phyloP scores from a whole-genome alignment of 2,888 invertebrate genomes.

The Spodoptera littoralis region DNA sequence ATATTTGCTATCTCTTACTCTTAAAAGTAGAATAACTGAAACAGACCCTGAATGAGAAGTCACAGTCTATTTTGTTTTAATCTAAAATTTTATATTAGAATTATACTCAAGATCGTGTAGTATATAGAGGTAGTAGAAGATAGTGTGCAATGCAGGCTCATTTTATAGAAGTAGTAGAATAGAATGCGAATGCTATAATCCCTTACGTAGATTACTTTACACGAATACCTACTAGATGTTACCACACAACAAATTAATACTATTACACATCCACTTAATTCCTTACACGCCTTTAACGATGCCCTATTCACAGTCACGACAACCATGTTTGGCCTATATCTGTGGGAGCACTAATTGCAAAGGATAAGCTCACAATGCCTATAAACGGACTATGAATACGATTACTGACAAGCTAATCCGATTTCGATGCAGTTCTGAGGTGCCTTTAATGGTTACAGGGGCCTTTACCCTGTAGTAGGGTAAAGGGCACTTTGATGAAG shows the following conservation, averaged over 20 bases:
- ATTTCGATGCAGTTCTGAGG: slow-evolving; percentile 14
- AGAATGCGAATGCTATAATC: slow-evolving; percentile 3
- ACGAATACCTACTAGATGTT: slow-evolving; percentile 5
- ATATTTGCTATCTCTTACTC: too few relatives aligned
- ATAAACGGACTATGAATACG: slow-evolving; percentile 22
- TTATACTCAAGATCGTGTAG: too few relatives aligned
- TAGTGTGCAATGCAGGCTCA: too few relatives aligned
- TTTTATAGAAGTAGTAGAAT: background rate
- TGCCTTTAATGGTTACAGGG: slow-evolving; percentile 10
- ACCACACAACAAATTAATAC: slow-evolving; percentile 19
- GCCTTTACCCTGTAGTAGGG: background rate
- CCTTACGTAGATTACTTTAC: background rate
- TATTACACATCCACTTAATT: slow-evolving; percentile 6
- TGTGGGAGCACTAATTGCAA: slow-evolving; percentile 34
- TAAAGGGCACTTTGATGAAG: slow-evolving; percentile 23
- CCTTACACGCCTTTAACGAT: slow-evolving; percentile 7
- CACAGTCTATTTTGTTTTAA: too few relatives aligned
- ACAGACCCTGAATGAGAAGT: too few relatives aligned
- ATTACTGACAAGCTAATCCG: slow-evolving; percentile 22
- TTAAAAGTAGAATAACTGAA: too few relatives aligned
- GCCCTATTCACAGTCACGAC: slow-evolving; percentile 14
- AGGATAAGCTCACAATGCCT: slow-evolving; percentile 11
- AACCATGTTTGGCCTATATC: slow-evolving; percentile 22
- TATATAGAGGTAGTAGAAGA: too few relatives aligned
- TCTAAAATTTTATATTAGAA: too few relatives aligned